Percentiles rank a stretch among this genome's conserved stretches.
Evolutionary conservation across 1,140 invertebrate genomes (phyloP).

Genomic region (Drosophila arawakana): DNA sequence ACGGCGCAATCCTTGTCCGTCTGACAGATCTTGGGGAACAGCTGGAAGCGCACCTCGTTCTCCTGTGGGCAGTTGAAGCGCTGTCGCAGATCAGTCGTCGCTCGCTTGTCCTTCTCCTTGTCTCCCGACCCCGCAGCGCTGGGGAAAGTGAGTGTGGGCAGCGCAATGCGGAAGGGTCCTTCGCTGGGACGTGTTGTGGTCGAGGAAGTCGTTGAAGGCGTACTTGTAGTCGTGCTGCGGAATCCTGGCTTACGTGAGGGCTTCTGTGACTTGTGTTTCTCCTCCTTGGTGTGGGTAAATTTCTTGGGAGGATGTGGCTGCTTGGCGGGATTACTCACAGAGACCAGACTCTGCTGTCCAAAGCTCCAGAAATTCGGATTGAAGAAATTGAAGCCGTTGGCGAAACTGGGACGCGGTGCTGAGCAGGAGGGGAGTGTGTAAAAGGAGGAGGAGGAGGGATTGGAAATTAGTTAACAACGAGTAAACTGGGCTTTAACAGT

Average conservation of each 20-base stretch:
- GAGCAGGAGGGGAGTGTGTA: neutral
- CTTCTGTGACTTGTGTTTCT: constrained; percentile 76
- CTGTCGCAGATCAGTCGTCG: constrained; percentile 52
- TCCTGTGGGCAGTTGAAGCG: constrained; percentile 85
- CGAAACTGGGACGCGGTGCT: constrained; percentile 69
- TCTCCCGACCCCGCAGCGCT: constrained; percentile 61
- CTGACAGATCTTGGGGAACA: constrained; percentile 86
- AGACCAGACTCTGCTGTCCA: constrained; percentile 64
- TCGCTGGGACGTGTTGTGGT: constrained; percentile 57
- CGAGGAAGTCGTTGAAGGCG: constrained; percentile 51
- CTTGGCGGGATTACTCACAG: constrained; percentile 59
- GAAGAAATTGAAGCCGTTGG: constrained; percentile 73
- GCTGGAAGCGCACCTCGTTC: constrained; percentile 84
- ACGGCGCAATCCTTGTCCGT: constrained; percentile 85
- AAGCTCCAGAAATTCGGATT: constrained; percentile 69
- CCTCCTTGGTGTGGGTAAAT: constrained; percentile 84
- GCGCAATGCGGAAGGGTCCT: constrained; percentile 77
- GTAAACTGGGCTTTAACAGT: constrained; percentile 59
- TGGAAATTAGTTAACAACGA: constrained; percentile 47
- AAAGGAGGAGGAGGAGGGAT: too few species aligned
- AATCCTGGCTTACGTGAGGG: constrained; percentile 46
- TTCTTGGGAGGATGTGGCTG: constrained; percentile 85
- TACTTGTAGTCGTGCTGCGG: constrained; percentile 53
- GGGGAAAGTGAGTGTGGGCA: constrained; percentile 80
- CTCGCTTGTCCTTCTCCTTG: constrained; percentile 74